These are phyloP conservation scores for Labia minor DNA, from an alignment of 2,888 invertebrate species.

Conservation along the genomic window DNA sequence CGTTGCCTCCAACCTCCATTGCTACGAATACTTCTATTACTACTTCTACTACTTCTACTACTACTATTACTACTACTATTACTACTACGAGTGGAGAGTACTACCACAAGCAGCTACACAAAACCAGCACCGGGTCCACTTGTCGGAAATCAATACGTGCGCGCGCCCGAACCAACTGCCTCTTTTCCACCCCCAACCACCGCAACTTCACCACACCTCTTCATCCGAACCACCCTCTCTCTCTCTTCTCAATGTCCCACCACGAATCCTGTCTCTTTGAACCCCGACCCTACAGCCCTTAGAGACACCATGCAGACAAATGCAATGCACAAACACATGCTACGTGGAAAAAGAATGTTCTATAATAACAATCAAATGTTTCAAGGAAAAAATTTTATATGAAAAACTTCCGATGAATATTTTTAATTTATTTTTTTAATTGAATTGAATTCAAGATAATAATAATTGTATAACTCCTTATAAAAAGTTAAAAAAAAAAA, in stretches of 20 bases:
- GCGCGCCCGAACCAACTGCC: neutral
- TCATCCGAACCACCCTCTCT: no score
- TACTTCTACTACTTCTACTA: neutral
- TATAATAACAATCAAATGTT: no score
- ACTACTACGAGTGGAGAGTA: neutral
- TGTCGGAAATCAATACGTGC: conserved; percentile 13
- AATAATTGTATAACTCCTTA: no score
- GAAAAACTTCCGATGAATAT: no score
- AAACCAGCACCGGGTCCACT: neutral
- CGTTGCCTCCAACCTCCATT: no score
- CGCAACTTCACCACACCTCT: no score
- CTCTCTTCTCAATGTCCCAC: neutral
- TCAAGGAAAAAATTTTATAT: no score
- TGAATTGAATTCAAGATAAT: no score
- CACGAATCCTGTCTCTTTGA: neutral
- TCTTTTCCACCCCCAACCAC: neutral
- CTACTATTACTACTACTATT: neutral
- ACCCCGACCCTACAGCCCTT: neutral
- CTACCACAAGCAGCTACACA: neutral
- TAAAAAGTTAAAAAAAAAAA: no score
- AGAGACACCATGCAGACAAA: neutral
- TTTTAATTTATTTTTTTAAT: no score
- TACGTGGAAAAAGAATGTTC: no score
- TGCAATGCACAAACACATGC: neutral
- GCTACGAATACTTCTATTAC: neutral